Base-by-base conservation (phyloP, 2,113 vertebrate genomes). In the Polypterus bichir region DNA sequence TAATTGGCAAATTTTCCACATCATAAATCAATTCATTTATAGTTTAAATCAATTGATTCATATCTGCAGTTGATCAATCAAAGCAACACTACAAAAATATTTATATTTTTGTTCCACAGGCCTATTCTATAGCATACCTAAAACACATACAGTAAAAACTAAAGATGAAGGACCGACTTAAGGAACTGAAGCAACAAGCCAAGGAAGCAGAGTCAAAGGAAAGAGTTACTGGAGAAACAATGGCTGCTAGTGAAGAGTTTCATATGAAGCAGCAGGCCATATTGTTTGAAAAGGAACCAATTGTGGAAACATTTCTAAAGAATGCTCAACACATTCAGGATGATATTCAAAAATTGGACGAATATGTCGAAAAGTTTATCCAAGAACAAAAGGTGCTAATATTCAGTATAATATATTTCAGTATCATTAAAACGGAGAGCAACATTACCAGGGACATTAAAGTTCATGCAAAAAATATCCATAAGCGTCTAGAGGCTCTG, bases 371-470 rank as follows among this genome's bases (percentile, higher is more conserved):
- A 8, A 89, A 83, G 58, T 91, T 94, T 76, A 84, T 84, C 65
- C 88, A 92, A 56, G 89, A 97, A 71, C 91, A 97, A 61, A 92
- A 84, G 70, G 86, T 71, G 52, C 74, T 98, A 1, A 69, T 92
- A 60, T 87, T 91, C 57, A 84, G 91, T 3, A 96, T 98, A 90
- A 86, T 90, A 61, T 86, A 91, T 5, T 92, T 98, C 74, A 98
- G 96, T 7, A 76, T 94, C 66, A 89, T 97, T 68, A 97, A 97
- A 67, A 93, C 88, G 73, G 94, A 98, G 62, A 90, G 87, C 58
- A 91, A 83, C 65, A 67, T 85, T 60, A 86, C 87, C 1, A 83
- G 82, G 64, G 88, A 89, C 62, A 92, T 97, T 74, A 94, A 94
- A 78, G 64, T 79, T 5, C 86, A 86, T 70, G 92, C 93, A 1